Conservation (phyloP, 2,113 vertebrate species). For the Indicator maculatus region DNA sequence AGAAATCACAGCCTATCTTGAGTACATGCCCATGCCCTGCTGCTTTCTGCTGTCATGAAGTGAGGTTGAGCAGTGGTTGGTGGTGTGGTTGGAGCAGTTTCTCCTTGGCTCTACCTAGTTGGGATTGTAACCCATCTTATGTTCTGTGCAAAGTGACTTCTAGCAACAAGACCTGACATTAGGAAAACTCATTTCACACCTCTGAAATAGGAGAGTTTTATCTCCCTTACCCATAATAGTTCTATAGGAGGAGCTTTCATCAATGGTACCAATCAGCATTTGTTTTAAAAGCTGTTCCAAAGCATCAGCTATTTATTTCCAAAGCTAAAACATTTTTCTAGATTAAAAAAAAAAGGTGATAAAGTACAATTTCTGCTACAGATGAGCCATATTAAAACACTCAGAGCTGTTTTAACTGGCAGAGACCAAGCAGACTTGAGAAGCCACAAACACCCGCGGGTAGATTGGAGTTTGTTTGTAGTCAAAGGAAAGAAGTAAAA, state of each 20-base stretch:
- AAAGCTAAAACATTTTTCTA: slow-evolving; percentile 29
- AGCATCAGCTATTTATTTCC: not conserved
- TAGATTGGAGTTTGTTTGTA: not conserved
- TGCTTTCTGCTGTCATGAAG: not conserved
- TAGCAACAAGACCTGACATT: not conserved
- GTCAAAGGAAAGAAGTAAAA: not conserved
- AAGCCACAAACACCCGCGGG: not conserved
- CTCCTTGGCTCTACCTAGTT: not conserved
- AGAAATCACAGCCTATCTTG: rapidly evolving
- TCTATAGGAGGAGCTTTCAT: not conserved
- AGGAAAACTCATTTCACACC: not conserved
- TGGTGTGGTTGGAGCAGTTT: not conserved
- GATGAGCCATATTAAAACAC: slow-evolving; percentile 15
- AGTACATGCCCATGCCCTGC: not conserved
- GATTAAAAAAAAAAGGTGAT: not conserved
- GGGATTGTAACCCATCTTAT: not conserved
- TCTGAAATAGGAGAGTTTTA: not conserved
- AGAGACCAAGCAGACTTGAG: not conserved
- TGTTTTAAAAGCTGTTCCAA: not conserved
- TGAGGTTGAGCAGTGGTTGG: not conserved
- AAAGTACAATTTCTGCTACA: slow-evolving; percentile 18
- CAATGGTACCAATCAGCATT: slow-evolving; percentile 5
- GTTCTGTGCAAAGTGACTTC: not conserved
- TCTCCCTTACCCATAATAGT: not conserved
- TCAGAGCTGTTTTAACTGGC: slow-evolving; percentile 40